phyloP scores from a whole-genome alignment of 2,888 invertebrate species.

The Anoplius nigerrimus region DNA sequence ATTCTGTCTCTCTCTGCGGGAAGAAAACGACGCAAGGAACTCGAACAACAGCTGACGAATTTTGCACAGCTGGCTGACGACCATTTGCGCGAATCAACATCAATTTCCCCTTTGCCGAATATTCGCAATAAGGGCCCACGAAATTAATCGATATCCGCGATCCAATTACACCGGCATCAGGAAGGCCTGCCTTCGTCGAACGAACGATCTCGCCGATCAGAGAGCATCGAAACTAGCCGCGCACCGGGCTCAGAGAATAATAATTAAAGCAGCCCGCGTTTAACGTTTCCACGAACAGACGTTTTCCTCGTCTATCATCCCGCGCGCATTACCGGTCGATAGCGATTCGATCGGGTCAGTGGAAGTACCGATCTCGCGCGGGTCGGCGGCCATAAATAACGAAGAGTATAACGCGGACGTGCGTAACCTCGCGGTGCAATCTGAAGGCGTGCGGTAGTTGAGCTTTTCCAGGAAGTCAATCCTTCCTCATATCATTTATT shows the following conservation, averaged over 20 bases:
- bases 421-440: constrained; percentile 13
- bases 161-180: neutral
- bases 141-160: constrained; percentile 10
- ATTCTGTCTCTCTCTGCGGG: too few species aligned
- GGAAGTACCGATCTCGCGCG: neutral
- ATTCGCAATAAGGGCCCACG: constrained; percentile 14
- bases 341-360: neutral
- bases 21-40: too few species aligned
- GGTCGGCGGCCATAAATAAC: neutral
- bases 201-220: too few species aligned
- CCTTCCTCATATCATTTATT: constrained; percentile 49
- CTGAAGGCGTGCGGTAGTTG: constrained; percentile 26
- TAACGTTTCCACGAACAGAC: too few species aligned
- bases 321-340: too few species aligned
- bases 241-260: too few species aligned
- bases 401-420: constrained; percentile 7
- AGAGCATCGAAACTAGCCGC: too few species aligned
- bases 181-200: too few species aligned
- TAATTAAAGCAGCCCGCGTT: too few species aligned
- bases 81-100: neutral
- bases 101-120: constrained; percentile 45
- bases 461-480: constrained; percentile 50
- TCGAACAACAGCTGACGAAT: too few species aligned
- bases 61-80: too few species aligned
- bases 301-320: too few species aligned